phyloP scores from a whole-genome alignment of 2,113 vertebrate genomes.

The Cathartes aura region DNA sequence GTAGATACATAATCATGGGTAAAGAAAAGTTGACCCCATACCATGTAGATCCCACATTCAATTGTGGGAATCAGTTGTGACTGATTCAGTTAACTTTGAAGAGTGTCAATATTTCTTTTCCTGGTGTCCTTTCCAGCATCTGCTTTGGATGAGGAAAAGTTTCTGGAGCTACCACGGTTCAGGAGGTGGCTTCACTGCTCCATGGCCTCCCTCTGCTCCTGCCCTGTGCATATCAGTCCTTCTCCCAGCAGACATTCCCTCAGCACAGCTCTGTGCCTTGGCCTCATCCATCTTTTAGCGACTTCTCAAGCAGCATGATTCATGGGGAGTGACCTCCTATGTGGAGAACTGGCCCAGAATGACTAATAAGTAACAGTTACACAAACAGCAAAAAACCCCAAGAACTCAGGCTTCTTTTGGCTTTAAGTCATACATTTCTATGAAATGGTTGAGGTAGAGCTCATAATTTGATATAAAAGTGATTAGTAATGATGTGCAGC shows the following conservation, averaged over 20 bases:
- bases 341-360: background rate
- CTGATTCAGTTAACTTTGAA: background rate
- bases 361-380: background rate
- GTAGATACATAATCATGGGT: background rate
- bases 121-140: background rate
- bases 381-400: background rate
- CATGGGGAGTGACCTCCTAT: background rate
- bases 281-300: background rate
- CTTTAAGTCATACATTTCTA: background rate
- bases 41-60: background rate
- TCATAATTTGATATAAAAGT: background rate
- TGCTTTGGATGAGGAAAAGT: background rate
- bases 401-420: background rate
- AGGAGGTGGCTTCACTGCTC: background rate
- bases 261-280: background rate
- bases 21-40: background rate
- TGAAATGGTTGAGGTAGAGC: background rate
- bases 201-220: background rate
- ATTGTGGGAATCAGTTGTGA: background rate
- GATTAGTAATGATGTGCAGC: background rate
- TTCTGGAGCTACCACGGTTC: background rate
- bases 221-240: background rate
- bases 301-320: background rate
- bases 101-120: background rate
- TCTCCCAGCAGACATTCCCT: background rate